Evolutionary conservation across 30 jellyfish, hydroid and myxozoan genomes (phyloP), one percentile per base, ranked within the genome.

Genomic region (Aurelia aurita): DNA sequence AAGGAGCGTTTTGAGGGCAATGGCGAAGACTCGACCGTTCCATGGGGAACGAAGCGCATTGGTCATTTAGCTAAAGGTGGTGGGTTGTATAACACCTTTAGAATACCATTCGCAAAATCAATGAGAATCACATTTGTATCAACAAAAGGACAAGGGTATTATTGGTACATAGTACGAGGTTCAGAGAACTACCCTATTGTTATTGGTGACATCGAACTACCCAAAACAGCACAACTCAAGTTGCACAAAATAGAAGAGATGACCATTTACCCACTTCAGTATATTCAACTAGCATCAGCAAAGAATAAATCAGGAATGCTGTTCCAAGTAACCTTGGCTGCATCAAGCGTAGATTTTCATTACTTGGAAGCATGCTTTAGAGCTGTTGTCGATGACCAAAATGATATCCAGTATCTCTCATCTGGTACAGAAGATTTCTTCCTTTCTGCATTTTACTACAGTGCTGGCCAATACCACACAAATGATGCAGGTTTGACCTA

Each of bases 391-490:
- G 93, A 84, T 49, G 87, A 84, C 66, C 60, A 53, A 6, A 51
- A 60, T 25, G 80, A 53, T 45, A 72, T 90, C 81, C 95, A 79
- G 66, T 90, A 75, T 58, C 69, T 90, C 28, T 90, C 97, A 4
- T 90, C 97, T 7, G 97, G 97, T 2, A 90, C 97, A 11, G 97
- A 90, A 51, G 97, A 90, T 74, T 83, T 90, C 69, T 90, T 90
- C 74, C 73, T 90, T 15, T 90, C 97, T 8, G 97, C 96, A 2
- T 90, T 14, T 49, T 90, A 90, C 65, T 90, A 58, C 85, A 77
- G 80, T 70, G 90, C 76, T 28, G 97, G 97, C 27, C 25, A 64
- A 6, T 90, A 46, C 77, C 96, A 90, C 47, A 90, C 95, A 14
- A 86, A 82, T 21, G 96, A 90, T 47, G 83, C 97, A 20, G 97